Conservation (phyloP, 2,797 vertebrate species). For the Pyrocephalus nanus region DNA sequence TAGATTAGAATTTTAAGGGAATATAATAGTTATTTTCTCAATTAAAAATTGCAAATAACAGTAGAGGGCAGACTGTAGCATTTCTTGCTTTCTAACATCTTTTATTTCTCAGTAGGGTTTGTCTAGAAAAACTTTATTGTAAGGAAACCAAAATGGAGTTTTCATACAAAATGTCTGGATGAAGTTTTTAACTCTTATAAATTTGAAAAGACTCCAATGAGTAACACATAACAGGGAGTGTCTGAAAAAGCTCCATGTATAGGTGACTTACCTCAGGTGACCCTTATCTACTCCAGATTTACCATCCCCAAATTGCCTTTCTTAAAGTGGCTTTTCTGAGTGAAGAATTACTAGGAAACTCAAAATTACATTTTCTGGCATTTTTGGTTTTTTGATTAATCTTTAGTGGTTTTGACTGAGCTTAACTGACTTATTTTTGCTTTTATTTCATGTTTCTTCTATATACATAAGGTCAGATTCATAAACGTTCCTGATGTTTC, state of each 20-base stretch:
- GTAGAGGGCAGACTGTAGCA: not conserved
- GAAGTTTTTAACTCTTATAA: not conserved
- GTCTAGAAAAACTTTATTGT: not conserved
- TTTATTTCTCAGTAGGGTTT: not conserved
- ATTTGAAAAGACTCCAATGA: rapidly evolving
- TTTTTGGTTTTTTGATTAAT: not conserved
- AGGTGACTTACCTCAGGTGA: not conserved
- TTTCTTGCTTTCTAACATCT: not conserved
- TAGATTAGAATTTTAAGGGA: not conserved
- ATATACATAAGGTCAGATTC: not conserved
- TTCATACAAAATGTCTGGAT: not conserved
- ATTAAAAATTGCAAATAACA: not conserved
- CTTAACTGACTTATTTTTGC: not conserved
- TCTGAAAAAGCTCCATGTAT: not conserved
- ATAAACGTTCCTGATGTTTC: not conserved
- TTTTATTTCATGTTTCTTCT: not conserved
- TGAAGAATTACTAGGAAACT: not conserved
- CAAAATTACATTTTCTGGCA: not conserved
- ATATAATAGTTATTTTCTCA: not conserved
- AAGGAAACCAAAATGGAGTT: not conserved
- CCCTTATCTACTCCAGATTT: not conserved
- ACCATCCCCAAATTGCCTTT: rapidly evolving
- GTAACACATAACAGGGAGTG: rapidly evolving
- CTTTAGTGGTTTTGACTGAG: not conserved
- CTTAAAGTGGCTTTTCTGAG: not conserved